Conservation (phyloP, 2,888 invertebrate genomes). For the Dryomyza anilis region DNA sequence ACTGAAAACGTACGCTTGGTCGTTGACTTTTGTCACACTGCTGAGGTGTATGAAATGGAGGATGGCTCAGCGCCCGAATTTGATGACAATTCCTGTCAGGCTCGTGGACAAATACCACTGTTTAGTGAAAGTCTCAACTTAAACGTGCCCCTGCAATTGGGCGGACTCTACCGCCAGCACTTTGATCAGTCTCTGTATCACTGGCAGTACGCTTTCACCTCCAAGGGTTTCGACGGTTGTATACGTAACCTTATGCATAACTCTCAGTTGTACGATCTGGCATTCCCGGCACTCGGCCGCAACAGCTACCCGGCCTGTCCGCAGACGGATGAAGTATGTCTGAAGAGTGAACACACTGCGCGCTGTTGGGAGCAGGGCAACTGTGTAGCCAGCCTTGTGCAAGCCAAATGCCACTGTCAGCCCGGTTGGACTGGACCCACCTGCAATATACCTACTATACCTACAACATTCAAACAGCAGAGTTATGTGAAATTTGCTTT, state of each 20-base stretch:
- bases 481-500: slow-evolving; percentile 95
- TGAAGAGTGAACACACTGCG: slow-evolving; percentile 81
- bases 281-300: slow-evolving; percentile 84
- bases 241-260: slow-evolving; percentile 94
- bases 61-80: slow-evolving; percentile 86
- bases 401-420: slow-evolving; percentile 89
- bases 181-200: slow-evolving; percentile 86
- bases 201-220: slow-evolving; percentile 88
- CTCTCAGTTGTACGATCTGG: slow-evolving; percentile 92
- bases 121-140: slow-evolving; percentile 95
- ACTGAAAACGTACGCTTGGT: slow-evolving; percentile 90
- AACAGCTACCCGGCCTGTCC: slow-evolving; percentile 89
- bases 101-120: slow-evolving; percentile 87
- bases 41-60: slow-evolving; percentile 83
- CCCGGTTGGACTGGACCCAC: slow-evolving; percentile 93
- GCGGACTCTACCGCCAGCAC: slow-evolving; percentile 87
- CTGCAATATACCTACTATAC: slow-evolving; percentile 82
- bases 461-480: slow-evolving; percentile 88
- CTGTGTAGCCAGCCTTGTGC: slow-evolving; percentile 87
- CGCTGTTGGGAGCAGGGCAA: slow-evolving; percentile 91
- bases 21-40: slow-evolving; percentile 89
- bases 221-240: slow-evolving; percentile 93
- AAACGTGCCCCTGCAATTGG: slow-evolving; percentile 91
- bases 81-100: slow-evolving; percentile 88
- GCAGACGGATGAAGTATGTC: slow-evolving; percentile 89